phyloP scores from a whole-genome alignment of 2,113 vertebrate species.

The Dipodomys spectabilis region DNA sequence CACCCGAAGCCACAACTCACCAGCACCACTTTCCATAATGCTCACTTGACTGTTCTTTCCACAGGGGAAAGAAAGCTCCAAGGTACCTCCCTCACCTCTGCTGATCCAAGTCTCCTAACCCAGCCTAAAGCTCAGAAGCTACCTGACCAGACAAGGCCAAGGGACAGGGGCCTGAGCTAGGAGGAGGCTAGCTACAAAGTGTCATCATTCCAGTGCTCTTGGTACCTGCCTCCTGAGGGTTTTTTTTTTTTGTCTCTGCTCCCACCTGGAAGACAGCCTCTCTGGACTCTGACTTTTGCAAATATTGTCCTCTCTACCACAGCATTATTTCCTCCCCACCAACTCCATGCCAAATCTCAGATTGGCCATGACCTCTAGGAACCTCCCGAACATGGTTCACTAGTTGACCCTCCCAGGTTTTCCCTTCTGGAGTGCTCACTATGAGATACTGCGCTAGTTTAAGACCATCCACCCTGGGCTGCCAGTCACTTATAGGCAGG shows the following conservation, averaged over 20 bases:
- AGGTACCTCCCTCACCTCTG: background rate
- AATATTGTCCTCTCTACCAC: background rate
- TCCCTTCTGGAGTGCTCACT: background rate
- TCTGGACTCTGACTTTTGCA: background rate
- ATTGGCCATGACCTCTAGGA: background rate
- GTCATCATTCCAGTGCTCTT: background rate
- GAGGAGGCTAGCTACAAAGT: background rate
- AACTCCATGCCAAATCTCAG: background rate
- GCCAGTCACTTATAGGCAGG: background rate
- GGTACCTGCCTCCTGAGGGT: background rate
- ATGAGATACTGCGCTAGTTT: background rate
- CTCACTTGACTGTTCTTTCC: background rate
- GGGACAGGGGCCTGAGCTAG: background rate
- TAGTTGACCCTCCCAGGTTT: background rate
- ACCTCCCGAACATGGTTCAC: background rate
- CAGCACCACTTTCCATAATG: background rate
- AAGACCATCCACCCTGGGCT: background rate
- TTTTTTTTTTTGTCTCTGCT: slow-evolving; percentile 9
- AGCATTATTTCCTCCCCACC: background rate
- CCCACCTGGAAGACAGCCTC: background rate
- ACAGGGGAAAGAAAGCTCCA: background rate
- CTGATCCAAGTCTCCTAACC: background rate
- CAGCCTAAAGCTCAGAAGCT: background rate
- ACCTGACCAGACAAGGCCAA: background rate
- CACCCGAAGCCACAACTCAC: background rate